Conservation (phyloP, 2,113 vertebrate genomes). For the Pavo muticus region DNA sequence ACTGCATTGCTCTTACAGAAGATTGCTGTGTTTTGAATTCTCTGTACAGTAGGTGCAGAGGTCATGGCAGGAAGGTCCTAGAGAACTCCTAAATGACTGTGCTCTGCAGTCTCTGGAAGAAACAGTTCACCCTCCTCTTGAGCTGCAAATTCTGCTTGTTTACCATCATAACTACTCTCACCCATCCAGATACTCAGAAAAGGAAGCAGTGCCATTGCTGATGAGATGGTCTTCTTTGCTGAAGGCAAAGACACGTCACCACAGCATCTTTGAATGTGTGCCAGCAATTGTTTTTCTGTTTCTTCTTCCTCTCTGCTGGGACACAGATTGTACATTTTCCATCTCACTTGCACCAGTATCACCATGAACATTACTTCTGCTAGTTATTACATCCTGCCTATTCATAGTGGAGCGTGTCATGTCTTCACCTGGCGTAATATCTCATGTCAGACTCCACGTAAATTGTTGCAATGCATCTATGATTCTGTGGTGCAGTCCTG, state of each 20-base stretch:
- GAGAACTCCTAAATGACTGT: background rate
- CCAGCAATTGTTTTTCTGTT: background rate
- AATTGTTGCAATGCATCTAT: background rate
- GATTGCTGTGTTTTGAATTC: background rate
- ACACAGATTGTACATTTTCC: background rate
- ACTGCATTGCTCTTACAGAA: background rate
- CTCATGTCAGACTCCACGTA: background rate
- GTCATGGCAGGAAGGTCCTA: background rate
- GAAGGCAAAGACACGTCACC: background rate
- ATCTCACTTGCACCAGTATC: background rate
- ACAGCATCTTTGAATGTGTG: background rate
- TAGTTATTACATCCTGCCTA: background rate
- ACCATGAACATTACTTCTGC: background rate
- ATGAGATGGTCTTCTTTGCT: background rate
- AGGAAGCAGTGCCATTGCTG: background rate
- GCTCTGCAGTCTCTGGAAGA: background rate
- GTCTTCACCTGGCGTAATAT: background rate
- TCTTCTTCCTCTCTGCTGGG: background rate
- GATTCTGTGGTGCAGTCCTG: background rate
- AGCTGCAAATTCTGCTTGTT: background rate
- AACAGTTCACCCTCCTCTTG: background rate
- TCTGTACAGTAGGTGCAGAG: background rate
- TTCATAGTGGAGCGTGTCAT: background rate
- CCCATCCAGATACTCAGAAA: background rate
- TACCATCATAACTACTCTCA: accelerated